Evolutionary conservation across 2,113 vertebrate genomes (phyloP).

Genomic region (Corvus moneduloides): DNA sequence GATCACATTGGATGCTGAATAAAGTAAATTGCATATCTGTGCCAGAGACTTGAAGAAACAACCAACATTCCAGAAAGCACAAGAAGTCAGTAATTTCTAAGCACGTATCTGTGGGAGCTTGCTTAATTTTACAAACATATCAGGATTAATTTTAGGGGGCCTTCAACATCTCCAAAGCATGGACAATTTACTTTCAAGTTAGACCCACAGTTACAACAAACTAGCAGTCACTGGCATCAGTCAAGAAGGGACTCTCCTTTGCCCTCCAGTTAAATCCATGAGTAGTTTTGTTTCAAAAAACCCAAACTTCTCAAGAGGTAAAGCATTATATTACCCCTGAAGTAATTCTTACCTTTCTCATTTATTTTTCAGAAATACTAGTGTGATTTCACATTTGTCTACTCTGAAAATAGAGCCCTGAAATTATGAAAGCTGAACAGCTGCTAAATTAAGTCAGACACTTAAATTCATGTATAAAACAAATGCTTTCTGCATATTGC

Average conservation of each 20-base stretch:
- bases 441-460: not conserved
- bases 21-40: not conserved
- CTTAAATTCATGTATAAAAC: not conserved
- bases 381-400: not conserved
- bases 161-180: not conserved
- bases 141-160: not conserved
- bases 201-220: not conserved
- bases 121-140: not conserved
- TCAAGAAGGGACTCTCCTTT: not conserved
- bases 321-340: not conserved
- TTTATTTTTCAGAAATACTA: not conserved
- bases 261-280: rapidly evolving
- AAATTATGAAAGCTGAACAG: not conserved
- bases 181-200: not conserved
- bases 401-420: not conserved
- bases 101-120: rapidly evolving
- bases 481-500: not conserved
- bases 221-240: not conserved
- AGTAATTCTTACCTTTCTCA: not conserved
- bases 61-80: not conserved
- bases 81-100: not conserved
- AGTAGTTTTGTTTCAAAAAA: not conserved
- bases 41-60: not conserved
- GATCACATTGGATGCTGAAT: not conserved
- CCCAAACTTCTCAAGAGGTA: not conserved